phyloP scores from a whole-genome alignment of 2,888 invertebrate genomes.

The Cosmia trapezina region DNA sequence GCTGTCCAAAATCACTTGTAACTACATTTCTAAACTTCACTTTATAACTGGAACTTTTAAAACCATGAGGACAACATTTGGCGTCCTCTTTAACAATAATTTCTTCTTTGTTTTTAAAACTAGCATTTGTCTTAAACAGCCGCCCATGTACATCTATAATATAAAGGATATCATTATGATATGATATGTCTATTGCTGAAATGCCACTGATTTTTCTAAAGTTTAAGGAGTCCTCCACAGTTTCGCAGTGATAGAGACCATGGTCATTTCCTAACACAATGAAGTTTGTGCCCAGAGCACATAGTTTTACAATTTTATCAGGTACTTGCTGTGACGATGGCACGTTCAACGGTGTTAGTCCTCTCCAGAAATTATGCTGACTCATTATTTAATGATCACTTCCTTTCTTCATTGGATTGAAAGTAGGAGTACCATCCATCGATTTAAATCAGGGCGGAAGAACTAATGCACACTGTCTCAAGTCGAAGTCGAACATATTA shows the following conservation, averaged over 20 bases:
- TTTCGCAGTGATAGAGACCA: constrained; percentile 84
- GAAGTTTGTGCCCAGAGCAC: constrained; percentile 81
- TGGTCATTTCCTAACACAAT: constrained; percentile 87
- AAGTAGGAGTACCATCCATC: constrained; percentile 73
- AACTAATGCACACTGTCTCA: constrained; percentile 61
- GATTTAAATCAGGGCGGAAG: constrained; percentile 68
- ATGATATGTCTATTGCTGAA: constrained; percentile 91
- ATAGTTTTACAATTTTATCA: constrained; percentile 87
- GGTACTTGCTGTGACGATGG: constrained; percentile 82
- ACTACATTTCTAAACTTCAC: constrained; percentile 92
- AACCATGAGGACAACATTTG: constrained; percentile 92
- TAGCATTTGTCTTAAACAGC: constrained; percentile 90
- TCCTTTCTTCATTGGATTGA: constrained; percentile 67
- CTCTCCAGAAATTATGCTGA: constrained; percentile 88
- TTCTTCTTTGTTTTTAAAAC: constrained; percentile 90
- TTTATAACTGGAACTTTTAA: constrained; percentile 91
- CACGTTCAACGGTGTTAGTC: constrained; percentile 81
- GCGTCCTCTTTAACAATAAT: constrained; percentile 92
- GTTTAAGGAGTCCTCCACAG: constrained; percentile 81
- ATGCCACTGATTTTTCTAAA: constrained; percentile 88
- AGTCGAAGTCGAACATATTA: constrained; percentile 50
- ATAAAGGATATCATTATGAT: constrained; percentile 90
- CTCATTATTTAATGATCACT: constrained; percentile 82
- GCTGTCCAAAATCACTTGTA: constrained; percentile 91
- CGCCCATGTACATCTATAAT: constrained; percentile 91